These are phyloP conservation scores for Philypnodon macrostomus DNA, from an alignment of 2,797 vertebrate genomes.

Conservation along the genomic window DNA sequence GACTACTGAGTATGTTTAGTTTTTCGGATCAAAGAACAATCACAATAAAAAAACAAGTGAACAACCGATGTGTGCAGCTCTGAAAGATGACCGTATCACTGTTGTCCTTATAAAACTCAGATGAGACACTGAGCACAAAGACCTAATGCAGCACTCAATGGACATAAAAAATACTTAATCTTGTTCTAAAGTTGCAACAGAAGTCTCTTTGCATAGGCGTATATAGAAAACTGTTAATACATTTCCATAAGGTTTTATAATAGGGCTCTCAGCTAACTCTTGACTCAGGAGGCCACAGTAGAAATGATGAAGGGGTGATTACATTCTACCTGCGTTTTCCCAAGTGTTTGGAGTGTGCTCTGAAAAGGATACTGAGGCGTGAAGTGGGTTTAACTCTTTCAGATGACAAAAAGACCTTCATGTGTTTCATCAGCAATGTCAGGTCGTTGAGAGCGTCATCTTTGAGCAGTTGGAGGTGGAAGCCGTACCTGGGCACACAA, in stretches of 20 bases:
- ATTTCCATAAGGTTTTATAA: not conserved
- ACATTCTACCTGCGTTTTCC: not conserved
- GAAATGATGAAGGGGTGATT: constrained; percentile 2
- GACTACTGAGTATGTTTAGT: no score
- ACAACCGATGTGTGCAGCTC: constrained; percentile 23
- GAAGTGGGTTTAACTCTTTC: constrained; percentile 75
- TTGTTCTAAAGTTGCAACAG: not conserved
- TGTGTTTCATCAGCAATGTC: constrained; percentile 78
- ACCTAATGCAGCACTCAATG: not conserved
- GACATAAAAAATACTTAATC: not conserved
- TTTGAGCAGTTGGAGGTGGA: constrained; percentile 76
- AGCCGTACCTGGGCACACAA: constrained; percentile 81
- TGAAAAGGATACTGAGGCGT: constrained; percentile 86
- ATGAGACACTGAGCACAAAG: constrained; percentile 4
- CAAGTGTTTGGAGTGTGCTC: not conserved
- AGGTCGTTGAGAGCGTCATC: constrained; percentile 75
- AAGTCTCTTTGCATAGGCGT: not conserved
- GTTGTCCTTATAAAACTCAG: constrained; percentile 12
- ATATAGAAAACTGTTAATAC: constrained; percentile 4
- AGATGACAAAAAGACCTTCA: constrained; percentile 81
- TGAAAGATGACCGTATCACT: constrained; percentile 26
- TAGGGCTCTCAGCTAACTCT: not conserved
- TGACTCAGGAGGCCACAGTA: constrained; percentile 1
- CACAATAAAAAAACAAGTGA: constrained; percentile 7
- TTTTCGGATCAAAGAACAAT: no score